Percentiles rank a stretch among this genome's conserved stretches.
Conservation (phyloP, 2,888 invertebrate species). For the Coenonympha glycerion region DNA sequence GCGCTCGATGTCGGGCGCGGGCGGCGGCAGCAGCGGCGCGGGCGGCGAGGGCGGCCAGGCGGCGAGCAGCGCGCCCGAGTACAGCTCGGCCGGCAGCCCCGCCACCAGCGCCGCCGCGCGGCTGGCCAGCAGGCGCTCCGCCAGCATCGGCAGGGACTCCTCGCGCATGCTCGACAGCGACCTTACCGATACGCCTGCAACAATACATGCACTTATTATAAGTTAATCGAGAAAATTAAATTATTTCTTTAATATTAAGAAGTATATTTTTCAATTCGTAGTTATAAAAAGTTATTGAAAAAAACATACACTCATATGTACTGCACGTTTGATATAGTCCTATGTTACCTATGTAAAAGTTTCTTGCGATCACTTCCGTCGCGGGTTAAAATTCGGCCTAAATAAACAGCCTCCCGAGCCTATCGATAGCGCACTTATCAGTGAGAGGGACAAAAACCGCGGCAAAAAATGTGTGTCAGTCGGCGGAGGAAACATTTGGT, state of each 20-base stretch:
- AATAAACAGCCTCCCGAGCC: slow-evolving; percentile 63
- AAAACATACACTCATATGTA: no score
- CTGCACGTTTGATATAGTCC: no score
- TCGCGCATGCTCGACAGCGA: slow-evolving; percentile 70
- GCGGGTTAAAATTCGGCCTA: slow-evolving; percentile 59
- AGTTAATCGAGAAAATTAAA: no score
- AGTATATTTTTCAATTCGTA: background rate
- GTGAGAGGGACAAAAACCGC: slow-evolving; percentile 57
- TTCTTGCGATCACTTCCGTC: slow-evolving; percentile 58
- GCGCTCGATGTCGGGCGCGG: slow-evolving; percentile 64
- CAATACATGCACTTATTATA: background rate
- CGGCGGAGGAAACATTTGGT: slow-evolving; percentile 73
- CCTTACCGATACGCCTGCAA: slow-evolving; percentile 69
- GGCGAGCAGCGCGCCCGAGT: slow-evolving; percentile 78
- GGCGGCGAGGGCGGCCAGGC: slow-evolving; percentile 76
- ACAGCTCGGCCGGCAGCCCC: slow-evolving; percentile 78
- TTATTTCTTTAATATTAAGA: no score
- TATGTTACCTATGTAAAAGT: no score
- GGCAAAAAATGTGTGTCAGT: slow-evolving; percentile 65
- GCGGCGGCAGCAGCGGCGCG: slow-evolving; percentile 71
- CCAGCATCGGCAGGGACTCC: slow-evolving; percentile 68
- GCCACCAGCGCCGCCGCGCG: slow-evolving; percentile 72
- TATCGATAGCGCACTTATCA: slow-evolving; percentile 75
- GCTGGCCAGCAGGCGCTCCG: slow-evolving; percentile 72
- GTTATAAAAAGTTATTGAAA: background rate